Evolutionary conservation across 2,113 vertebrate species (phyloP).

Genomic region (Muntiacus muntjak): DNA sequence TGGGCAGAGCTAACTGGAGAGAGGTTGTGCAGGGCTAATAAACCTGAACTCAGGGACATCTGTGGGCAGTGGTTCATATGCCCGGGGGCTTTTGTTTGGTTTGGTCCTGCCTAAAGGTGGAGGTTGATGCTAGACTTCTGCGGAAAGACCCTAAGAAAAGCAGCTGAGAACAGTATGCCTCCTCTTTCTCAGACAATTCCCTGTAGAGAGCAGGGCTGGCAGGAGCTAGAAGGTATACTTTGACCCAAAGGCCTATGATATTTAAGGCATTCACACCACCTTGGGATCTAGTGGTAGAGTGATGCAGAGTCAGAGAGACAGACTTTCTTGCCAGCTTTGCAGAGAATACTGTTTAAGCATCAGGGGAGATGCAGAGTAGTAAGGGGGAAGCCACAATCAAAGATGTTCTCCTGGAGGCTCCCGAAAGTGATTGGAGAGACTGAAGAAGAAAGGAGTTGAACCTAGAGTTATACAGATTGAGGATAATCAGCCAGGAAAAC

Average conservation of each 20-base stretch:
- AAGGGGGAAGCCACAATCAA: neutral
- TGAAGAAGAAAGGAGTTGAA: neutral
- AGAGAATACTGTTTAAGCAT: neutral
- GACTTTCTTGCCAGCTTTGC: neutral
- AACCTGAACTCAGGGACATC: neutral
- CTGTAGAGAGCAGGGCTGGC: neutral
- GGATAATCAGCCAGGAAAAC: neutral
- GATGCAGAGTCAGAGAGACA: neutral
- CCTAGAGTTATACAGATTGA: neutral
- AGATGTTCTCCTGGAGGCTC: neutral
- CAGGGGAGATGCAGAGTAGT: neutral
- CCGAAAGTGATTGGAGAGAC: neutral
- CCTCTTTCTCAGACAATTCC: neutral
- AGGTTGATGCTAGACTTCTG: neutral
- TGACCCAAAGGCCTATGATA: neutral
- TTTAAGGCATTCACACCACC: neutral
- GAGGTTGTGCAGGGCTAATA: too few species aligned
- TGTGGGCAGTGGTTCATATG: neutral
- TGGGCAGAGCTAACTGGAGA: neutral
- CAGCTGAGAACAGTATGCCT: neutral
- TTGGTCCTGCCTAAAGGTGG: neutral
- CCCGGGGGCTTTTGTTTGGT: neutral
- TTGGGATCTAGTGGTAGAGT: neutral
- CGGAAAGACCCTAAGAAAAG: neutral
- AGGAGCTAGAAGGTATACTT: neutral